Evolutionary conservation across 2,888 invertebrate species (phyloP), one percentile per base, ranked within the genome.

Genomic region (Odontomyia ornata): DNA sequence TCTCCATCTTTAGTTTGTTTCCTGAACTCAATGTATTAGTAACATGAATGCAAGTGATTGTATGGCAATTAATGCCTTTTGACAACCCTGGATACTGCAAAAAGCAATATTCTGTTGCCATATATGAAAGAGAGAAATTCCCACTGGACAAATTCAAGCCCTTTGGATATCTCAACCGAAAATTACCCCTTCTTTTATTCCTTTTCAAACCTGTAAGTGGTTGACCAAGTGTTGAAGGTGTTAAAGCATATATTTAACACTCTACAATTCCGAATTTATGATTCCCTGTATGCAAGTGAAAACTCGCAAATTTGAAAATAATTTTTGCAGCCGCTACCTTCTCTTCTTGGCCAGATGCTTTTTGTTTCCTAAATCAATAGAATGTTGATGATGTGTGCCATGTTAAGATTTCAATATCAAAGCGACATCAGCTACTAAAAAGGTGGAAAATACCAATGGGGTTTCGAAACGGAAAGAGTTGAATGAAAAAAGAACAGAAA

Each of bases 341-440:
- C n/a, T n/a, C 23, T 25, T 11, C 4, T 5, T 5, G 5, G 15
- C 13, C 25, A 9, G 46, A 18, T 57, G 23, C 28, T 76, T 9
- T 77, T 67, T 75, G 77, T 65, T 76, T 56, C 18, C 18, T 21
- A 27, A 76, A 76, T 78, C 78, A 78, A 76, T 77, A 71, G 75
- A 76, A 77, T 71, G 75, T 71, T 47, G 76, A 76, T 76, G 69
- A 71, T 76, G 76, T 75, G 30, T 73, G 72, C 56, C 65, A 64
- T 76, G 76, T 57, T 76, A 76, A 76, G 78, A 78, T 78, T 78
- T 78, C 78, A 78, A 78, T 78, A 78, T 78, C 78, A 78, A 78
- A 78, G 78, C 72, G 64, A 57, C 46, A 36, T 36, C 30, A 73
- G 15, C 60, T 23, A 23, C 21, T 25, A 69, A 60, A 46, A 72